Evolutionary conservation across 2,888 invertebrate genomes (phyloP).

Genomic region (Dermolepida albohirtum): DNA sequence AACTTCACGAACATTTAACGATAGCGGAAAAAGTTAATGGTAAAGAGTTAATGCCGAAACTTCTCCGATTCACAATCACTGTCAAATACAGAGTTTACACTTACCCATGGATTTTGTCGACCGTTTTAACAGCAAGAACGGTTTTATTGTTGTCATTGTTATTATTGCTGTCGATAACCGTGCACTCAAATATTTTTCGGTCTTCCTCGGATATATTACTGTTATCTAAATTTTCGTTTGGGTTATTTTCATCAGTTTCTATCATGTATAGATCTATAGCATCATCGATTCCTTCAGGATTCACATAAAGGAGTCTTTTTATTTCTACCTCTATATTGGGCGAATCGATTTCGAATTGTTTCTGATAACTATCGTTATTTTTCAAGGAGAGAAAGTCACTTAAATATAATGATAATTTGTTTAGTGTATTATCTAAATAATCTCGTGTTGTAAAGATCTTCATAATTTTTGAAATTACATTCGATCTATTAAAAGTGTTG

Average conservation of each 20-base stretch:
- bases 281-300: conserved; percentile 23
- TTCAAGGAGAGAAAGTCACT: conserved; percentile 28
- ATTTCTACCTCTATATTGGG: conserved; percentile 18
- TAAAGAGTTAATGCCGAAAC: too few relatives aligned
- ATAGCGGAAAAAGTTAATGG: too few relatives aligned
- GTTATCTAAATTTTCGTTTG: background rate
- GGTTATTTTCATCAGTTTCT: background rate
- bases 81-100: background rate
- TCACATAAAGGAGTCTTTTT: conserved; percentile 27
- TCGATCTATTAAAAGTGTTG: too few relatives aligned
- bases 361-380: background rate
- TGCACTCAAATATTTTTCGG: background rate
- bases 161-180: background rate
- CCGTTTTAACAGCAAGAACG: background rate
- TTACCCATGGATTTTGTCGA: background rate
- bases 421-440: background rate
- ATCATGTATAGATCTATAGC: background rate
- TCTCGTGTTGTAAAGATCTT: background rate
- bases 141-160: background rate
- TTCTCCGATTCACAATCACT: too few relatives aligned
- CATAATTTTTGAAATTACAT: background rate
- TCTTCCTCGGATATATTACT: background rate
- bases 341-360: background rate
- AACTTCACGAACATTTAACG: too few relatives aligned
- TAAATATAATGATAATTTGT: conserved; percentile 30